Base-by-base conservation (phyloP, 2,113 vertebrate genomes). In the Sinocyclocheilus anophthalmus region DNA sequence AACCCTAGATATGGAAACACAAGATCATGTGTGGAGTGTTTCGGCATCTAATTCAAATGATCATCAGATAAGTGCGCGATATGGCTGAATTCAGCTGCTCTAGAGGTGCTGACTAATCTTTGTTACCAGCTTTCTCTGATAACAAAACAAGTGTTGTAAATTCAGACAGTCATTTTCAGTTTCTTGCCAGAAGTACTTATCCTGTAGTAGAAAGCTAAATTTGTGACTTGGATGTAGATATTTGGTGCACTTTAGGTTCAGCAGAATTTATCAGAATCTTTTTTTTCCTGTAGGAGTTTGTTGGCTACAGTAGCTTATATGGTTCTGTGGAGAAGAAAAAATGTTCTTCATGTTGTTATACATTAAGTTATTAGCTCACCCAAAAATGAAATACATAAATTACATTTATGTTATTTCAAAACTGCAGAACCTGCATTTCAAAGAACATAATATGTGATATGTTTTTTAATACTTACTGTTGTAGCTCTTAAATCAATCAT, bases 61-160 rank as follows among this genome's bases (percentile, higher is more conserved):
- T 73, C 20, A 20, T 73, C 50, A 53, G 80, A 82, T 69, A 82
- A 70, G 18, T 16, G 30, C 48, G 3, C 45, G 16, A 48, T 8
- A 8, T 72, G 65, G 20, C 65, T 53, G 48, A 57, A 72, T 72
- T 53, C 65, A 18, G 48, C 48, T 83, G 65, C 63, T 70, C 63
- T 83, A 65, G 48, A 69, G 42, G 24, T 33, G 45, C 65, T 55
- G 26, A 48, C 81, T 72, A 57, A 83, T 82, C 39, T 82, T 82
- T 69, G 3, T 50, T 69, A 53, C 63, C 45, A 39, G 67, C 65
- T 57, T 70, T 83, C 11, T 72, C 20, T 72, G 67, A 57, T 83
- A 72, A 67, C 24, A 69, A 82, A 33, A n/a, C 24, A 82, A 20
- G 22, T 53, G 26, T 39, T 70, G 0, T 13, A 50, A n/a, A 82